These are phyloP conservation scores for Thera britannica DNA, from an alignment of 2,888 invertebrate genomes.

Conservation along the genomic window DNA sequence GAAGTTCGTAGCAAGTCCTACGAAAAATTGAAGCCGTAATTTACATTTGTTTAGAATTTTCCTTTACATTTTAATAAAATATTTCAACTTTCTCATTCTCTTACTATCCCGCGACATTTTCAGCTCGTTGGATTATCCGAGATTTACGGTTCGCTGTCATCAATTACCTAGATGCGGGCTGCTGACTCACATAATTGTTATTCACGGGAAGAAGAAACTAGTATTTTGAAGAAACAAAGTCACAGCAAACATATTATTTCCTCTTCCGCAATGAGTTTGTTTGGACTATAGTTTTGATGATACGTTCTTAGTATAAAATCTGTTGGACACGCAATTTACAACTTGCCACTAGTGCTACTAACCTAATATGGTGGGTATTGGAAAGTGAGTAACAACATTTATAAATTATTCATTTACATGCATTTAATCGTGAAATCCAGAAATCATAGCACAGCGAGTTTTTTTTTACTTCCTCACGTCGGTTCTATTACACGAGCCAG, in stretches of 20 bases:
- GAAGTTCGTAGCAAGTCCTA: conserved; percentile 13
- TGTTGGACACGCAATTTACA: too few relatives aligned
- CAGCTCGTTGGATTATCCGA: conserved; percentile 24
- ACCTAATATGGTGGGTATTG: conserved; percentile 9
- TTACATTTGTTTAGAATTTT: neutral
- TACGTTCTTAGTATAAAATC: too few relatives aligned
- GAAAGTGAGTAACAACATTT: conserved; percentile 11
- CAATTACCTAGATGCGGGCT: conserved; percentile 32
- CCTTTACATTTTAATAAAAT: conserved; percentile 3
- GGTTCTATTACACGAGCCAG: conserved; percentile 45
- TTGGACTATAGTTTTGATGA: too few relatives aligned
- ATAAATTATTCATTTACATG: conserved; percentile 18
- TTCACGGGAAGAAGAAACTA: conserved; percentile 19
- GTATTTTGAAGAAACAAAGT: conserved; percentile 14
- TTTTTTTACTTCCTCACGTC: conserved; percentile 26
- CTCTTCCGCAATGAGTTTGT: neutral
- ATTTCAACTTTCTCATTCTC: conserved; percentile 13
- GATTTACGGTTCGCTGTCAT: conserved; percentile 31
- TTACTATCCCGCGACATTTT: conserved; percentile 25
- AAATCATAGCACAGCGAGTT: conserved; percentile 7
- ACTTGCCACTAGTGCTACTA: neutral
- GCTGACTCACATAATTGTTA: conserved; percentile 32
- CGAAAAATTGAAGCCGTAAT: conserved; percentile 8
- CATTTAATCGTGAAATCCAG: conserved; percentile 12
- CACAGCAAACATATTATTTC: conserved; percentile 2